phyloP scores from a whole-genome alignment of 2,888 invertebrate species.

The Melinaea menophilus region DNA sequence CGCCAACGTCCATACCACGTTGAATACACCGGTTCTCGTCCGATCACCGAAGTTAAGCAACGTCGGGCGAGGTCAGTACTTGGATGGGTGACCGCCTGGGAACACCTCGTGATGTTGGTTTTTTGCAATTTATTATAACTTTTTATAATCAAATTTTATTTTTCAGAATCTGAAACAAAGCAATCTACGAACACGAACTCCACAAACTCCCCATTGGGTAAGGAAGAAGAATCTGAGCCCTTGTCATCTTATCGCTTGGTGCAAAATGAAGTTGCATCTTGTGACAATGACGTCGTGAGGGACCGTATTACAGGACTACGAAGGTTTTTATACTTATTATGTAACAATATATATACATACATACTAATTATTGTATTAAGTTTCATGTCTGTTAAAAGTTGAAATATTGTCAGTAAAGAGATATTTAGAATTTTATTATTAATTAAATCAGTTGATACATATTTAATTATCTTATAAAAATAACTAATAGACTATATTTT shows the following conservation, averaged over 20 bases:
- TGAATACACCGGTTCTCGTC: conserved; percentile 55
- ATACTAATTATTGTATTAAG: no score
- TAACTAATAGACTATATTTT: no score
- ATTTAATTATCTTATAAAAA: no score
- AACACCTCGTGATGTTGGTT: conserved; percentile 54
- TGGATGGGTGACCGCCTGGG: conserved; percentile 61
- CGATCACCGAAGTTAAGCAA: conserved; percentile 45
- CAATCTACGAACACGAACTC: conserved; percentile 38
- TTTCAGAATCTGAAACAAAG: conserved; percentile 32
- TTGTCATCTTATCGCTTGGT: conserved; percentile 31
- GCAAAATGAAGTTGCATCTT: conserved; percentile 36
- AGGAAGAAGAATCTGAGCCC: conserved; percentile 32
- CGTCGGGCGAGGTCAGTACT: conserved; percentile 57
- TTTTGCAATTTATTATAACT: conserved; percentile 35
- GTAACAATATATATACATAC: neutral
- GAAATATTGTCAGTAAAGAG: no score
- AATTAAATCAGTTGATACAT: no score
- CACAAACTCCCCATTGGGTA: conserved; percentile 37
- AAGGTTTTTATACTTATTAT: conserved; percentile 39
- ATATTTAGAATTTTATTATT: no score
- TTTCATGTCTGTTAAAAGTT: no score
- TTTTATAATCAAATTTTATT: conserved; percentile 2
- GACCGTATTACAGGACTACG: conserved; percentile 47
- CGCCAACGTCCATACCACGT: conserved; percentile 62
- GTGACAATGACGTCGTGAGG: conserved; percentile 43